These are phyloP conservation scores for Malaclemys terrapin DNA, from an alignment of 2,113 vertebrate species.

Conservation along the genomic window DNA sequence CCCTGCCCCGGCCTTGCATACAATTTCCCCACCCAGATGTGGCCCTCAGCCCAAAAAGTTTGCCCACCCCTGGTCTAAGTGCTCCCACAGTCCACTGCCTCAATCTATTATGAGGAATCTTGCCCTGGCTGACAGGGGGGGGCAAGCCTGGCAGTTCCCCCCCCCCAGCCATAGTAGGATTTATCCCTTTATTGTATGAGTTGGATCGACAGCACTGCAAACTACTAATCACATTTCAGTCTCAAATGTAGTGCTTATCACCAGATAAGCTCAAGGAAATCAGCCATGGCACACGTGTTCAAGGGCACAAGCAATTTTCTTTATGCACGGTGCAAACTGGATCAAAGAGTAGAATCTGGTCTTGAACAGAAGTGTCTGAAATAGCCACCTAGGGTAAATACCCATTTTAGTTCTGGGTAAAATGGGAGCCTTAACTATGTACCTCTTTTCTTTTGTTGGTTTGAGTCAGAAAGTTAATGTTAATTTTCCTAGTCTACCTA, in stretches of 20 bases:
- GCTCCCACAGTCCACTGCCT: not conserved
- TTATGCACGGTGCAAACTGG: not conserved
- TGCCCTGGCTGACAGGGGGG: not conserved
- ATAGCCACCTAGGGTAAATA: not conserved
- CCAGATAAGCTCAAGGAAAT: not conserved
- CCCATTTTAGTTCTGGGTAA: not conserved
- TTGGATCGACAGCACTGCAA: not conserved
- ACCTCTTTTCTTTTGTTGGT: not conserved
- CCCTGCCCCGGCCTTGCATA: too few species aligned
- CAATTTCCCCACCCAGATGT: too few species aligned
- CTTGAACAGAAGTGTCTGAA: not conserved
- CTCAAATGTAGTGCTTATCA: not conserved
- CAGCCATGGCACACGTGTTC: not conserved
- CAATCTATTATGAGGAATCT: not conserved
- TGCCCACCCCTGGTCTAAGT: not conserved
- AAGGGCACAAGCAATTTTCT: not conserved
- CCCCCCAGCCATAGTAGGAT: not conserved
- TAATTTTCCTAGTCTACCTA: not conserved
- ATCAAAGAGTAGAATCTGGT: not conserved
- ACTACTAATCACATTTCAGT: not conserved
- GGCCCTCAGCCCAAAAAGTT: too few species aligned
- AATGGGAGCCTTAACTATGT: not conserved
- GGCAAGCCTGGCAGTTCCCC: not conserved
- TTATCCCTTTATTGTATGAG: not conserved
- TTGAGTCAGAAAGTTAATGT: not conserved